These are phyloP conservation scores for Peromyscus californicus DNA, from an alignment of 2,113 vertebrate genomes.

Conservation along the genomic window DNA sequence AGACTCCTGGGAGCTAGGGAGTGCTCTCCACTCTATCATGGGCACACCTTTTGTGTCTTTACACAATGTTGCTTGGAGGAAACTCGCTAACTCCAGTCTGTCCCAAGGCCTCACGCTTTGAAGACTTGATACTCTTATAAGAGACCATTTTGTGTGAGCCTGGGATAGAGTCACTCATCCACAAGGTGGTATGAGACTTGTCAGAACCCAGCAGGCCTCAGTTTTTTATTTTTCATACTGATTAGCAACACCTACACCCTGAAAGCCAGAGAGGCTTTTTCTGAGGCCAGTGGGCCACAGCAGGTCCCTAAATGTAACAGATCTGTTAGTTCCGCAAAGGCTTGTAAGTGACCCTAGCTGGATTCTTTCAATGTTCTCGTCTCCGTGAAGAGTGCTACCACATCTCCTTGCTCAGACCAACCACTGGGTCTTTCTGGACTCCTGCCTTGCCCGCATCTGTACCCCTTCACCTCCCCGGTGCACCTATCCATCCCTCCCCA, in stretches of 20 bases:
- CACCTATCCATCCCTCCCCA: background rate
- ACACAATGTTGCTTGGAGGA: background rate
- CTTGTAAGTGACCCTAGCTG: background rate
- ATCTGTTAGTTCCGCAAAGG: background rate
- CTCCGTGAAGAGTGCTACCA: background rate
- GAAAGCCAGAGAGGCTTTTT: background rate
- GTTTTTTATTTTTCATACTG: background rate
- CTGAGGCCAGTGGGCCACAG: fast-evolving
- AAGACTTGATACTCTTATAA: background rate
- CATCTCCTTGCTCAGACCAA: background rate
- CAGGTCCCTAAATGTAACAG: too few relatives aligned
- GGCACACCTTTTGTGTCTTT: background rate
- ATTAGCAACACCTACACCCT: background rate
- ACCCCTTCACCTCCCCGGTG: background rate
- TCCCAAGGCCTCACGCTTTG: background rate
- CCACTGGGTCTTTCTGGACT: background rate
- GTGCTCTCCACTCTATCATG: background rate
- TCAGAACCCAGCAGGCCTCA: background rate
- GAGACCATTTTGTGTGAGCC: background rate
- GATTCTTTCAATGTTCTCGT: fast-evolving
- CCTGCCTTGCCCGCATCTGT: background rate
- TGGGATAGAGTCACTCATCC: background rate
- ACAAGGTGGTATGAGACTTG: background rate
- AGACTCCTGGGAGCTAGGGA: background rate
- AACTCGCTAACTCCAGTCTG: background rate